Evolutionary conservation across 2,797 vertebrate genomes (phyloP).

Genomic region (Muscicapa comitata): DNA sequence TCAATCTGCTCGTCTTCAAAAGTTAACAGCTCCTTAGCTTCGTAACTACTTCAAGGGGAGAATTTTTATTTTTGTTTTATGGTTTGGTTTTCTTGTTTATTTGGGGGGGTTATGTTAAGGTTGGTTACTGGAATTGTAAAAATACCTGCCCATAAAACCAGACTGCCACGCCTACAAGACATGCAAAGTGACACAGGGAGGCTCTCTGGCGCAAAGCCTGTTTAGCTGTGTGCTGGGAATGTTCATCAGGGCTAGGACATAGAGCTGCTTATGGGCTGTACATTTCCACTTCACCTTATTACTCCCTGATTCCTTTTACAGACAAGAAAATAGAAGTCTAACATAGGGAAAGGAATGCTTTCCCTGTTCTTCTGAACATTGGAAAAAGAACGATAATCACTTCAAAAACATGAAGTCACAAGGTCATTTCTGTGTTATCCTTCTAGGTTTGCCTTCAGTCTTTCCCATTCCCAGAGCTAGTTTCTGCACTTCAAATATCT

Average conservation of each 20-base stretch:
- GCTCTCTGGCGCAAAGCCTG: background rate
- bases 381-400: background rate
- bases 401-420: background rate
- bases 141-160: background rate
- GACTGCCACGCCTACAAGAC: background rate
- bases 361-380: background rate
- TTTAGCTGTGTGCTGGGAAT: background rate
- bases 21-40: background rate
- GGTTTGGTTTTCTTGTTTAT: background rate
- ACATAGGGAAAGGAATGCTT: background rate
- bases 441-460: background rate
- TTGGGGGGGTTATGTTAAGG: background rate
- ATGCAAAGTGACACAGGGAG: background rate
- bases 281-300: background rate
- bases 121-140: background rate
- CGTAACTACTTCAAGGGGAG: background rate
- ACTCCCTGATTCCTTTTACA: background rate
- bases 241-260: background rate
- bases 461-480: background rate
- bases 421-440: background rate
- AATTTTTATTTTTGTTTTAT: background rate
- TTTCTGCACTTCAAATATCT: background rate
- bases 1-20: background rate
- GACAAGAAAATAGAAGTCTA: background rate
- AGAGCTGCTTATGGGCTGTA: background rate